A percentile compares a stretch with the other conserved stretches of the same genome.
These are phyloP conservation scores for Australoheros facetus DNA, from an alignment of 2,797 vertebrate genomes.

Conservation along the genomic window DNA sequence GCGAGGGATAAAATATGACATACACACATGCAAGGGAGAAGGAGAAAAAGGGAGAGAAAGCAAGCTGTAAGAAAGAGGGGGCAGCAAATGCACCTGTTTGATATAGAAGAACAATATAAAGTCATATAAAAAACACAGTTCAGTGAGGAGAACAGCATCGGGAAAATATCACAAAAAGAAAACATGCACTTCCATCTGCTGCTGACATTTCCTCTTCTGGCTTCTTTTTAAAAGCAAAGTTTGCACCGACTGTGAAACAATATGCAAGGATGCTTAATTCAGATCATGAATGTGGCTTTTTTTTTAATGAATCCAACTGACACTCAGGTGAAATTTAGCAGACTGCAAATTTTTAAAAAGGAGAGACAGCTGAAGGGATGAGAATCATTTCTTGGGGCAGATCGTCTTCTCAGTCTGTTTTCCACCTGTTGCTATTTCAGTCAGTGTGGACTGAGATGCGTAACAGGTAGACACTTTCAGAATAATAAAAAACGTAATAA, in stretches of 20 bases:
- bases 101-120: conserved; percentile 58
- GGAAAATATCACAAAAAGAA: conserved; percentile 21
- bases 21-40: conserved; percentile 80
- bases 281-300: not conserved
- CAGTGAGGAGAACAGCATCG: conserved; percentile 9
- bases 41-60: conserved; percentile 77
- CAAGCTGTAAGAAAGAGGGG: conserved; percentile 79
- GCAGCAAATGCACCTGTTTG: conserved; percentile 65
- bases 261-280: not conserved
- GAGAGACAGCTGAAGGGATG: not conserved
- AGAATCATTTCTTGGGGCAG: not conserved
- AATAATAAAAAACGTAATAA: not conserved
- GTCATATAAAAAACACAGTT: conserved; percentile 34
- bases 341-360: not conserved
- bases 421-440: conserved; percentile 66
- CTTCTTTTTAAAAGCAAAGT: conserved; percentile 2
- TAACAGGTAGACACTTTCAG: conserved; percentile 47
- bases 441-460: conserved; percentile 26
- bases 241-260: not conserved
- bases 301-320: not conserved
- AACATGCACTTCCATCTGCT: not conserved
- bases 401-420: not conserved
- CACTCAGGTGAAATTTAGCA: not conserved
- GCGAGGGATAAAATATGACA: conserved; percentile 63
- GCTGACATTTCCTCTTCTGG: not conserved